phyloP scores from a whole-genome alignment of 2,797 vertebrate species.

The Alfaro cultratus region DNA sequence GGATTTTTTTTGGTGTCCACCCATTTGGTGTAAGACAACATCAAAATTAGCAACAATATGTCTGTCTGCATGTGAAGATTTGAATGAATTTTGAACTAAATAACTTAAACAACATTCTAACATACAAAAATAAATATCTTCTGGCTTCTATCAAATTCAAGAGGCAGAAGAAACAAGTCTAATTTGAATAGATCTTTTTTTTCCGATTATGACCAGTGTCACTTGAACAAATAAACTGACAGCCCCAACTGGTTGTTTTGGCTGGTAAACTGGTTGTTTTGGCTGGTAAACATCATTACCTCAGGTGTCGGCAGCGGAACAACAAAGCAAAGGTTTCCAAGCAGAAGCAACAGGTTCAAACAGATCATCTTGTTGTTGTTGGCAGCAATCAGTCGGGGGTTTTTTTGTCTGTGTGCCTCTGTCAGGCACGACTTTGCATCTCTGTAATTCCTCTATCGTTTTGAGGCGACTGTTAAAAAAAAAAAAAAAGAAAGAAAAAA shows the following conservation, averaged over 20 bases:
- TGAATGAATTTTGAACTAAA: neutral
- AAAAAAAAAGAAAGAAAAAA: neutral
- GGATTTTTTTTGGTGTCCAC: neutral
- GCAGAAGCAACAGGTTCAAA: conserved; percentile 24
- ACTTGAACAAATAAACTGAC: conserved; percentile 48
- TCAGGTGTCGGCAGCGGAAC: conserved; percentile 30
- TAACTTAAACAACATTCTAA: neutral
- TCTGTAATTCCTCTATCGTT: no score
- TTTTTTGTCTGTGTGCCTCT: neutral
- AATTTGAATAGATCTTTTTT: neutral
- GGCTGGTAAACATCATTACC: conserved; percentile 17
- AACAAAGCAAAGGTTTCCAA: conserved; percentile 11
- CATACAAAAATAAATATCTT: no score
- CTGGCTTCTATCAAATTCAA: neutral
- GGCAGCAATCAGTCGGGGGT: neutral
- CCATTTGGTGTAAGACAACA: neutral
- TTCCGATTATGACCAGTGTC: conserved; percentile 8
- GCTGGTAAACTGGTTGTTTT: conserved; percentile 16
- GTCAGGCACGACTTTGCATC: neutral
- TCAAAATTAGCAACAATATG: neutral
- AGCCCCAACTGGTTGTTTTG: conserved; percentile 32
- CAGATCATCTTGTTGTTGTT: conserved; percentile 24
- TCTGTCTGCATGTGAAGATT: neutral
- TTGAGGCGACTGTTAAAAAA: no score
- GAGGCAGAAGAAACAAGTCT: neutral